Base-by-base conservation (phyloP, 2,797 vertebrate genomes). In the Ctenochaetus hawaiiensis region DNA sequence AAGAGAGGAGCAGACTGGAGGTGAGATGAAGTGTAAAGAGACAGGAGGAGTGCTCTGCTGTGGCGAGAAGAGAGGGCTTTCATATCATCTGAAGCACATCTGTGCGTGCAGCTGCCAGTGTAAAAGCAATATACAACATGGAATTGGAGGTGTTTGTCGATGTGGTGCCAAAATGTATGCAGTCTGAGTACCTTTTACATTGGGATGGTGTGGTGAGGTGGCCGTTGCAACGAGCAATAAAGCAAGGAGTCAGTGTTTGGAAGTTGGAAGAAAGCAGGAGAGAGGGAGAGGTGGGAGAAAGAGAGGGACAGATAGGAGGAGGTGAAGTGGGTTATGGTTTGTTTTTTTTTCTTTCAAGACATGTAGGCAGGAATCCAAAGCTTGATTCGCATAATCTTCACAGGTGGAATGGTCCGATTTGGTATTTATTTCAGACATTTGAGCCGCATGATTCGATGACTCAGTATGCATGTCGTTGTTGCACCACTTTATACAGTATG, bases 81-180 rank as follows among this genome's bases (percentile, higher is more conserved):
- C 77, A 81, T 80, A 51, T 80, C 75, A 65, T 80, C 66, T 49
- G 52, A 80, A 83, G 81, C 69, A 85, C 77, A 84, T 87, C 78
- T 83, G 87, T 80, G 69, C 80, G 63, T 74, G 75, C 84, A 81
- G 84, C 83, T 85, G 78, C 63, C 44, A 56, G 69, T 63, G 80
- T 17, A 67, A 56, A 78, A 76, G 60, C 80, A 49, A 54, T 64
- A 85, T 56, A 41, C 71, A 45, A 30, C 51, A 60, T 67, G 67
- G 59, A 75, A 61, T 47, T 43, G 48, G 34, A 39, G 59, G 51
- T 70, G 81, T 71, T 68, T 72, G 75, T 62, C 14, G 41, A 58
- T 73, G 51, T 63, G 53, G 56, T 63, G 71, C 60, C 74, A 82
- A 14, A 51, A 67, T 51, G 67, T 43, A 44, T 64, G 75, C 80